Percentiles rank a stretch among this genome's conserved stretches.
These are phyloP conservation scores for Caenorhabditis auriculariae DNA, from an alignment of 2,888 invertebrate genomes.

Conservation along the genomic window DNA sequence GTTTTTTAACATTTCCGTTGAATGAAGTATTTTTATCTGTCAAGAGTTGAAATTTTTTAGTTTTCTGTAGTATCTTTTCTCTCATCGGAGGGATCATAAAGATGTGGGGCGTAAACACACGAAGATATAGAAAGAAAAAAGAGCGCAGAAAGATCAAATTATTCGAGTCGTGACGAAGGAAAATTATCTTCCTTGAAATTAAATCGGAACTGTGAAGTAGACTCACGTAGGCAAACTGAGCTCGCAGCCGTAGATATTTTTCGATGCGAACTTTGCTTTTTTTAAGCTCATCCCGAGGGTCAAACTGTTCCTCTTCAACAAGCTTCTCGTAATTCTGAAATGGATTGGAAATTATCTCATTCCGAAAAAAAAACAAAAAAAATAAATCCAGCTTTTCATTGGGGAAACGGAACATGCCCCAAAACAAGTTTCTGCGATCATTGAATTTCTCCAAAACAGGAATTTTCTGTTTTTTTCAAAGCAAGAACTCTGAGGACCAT, in stretches of 20 bases:
- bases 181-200: background rate
- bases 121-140: background rate
- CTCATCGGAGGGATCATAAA: too few relatives aligned
- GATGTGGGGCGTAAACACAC: too few relatives aligned
- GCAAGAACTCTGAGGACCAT: background rate
- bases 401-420: background rate
- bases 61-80: too few relatives aligned
- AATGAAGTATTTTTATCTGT: too few relatives aligned
- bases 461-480: too few relatives aligned
- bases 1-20: too few relatives aligned
- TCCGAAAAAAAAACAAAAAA: background rate
- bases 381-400: background rate
- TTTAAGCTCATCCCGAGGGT: slow-evolving; percentile 54
- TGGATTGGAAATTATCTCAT: background rate
- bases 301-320: slow-evolving; percentile 56
- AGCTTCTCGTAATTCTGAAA: slow-evolving; percentile 42
- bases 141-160: background rate
- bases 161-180: background rate
- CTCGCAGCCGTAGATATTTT: slow-evolving; percentile 50
- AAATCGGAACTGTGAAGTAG: background rate
- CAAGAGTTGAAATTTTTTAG: too few relatives aligned
- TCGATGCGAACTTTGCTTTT: slow-evolving; percentile 53
- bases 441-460: too few relatives aligned
- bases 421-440: too few relatives aligned
- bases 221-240: slow-evolving; percentile 57